Percentiles rank a stretch among this genome's conserved stretches.
Conservation (phyloP, 2,113 vertebrate species). For the Microtus pennsylvanicus region DNA sequence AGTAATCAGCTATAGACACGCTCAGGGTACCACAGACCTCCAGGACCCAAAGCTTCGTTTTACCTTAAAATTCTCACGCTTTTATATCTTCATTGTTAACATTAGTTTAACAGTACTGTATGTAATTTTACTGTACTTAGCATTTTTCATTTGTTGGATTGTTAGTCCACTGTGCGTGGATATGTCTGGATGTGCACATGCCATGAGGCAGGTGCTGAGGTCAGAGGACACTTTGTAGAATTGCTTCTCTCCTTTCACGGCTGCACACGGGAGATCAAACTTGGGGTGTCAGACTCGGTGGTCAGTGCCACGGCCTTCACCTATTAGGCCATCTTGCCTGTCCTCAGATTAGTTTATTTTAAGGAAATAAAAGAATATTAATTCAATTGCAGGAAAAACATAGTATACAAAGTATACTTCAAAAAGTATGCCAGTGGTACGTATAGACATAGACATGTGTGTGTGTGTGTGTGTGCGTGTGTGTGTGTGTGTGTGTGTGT, state of each 20-base stretch:
- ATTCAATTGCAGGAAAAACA: not conserved
- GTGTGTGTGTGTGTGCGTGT: too few species aligned
- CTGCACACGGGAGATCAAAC: not conserved
- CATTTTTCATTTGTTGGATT: not conserved
- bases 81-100: not conserved
- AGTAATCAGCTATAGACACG: not conserved
- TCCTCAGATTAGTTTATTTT: not conserved
- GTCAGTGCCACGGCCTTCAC: not conserved
- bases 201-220: too few species aligned
- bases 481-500: too few species aligned
- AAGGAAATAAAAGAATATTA: not conserved
- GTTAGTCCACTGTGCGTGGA: not conserved
- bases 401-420: not conserved
- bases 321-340: not conserved
- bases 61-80: not conserved
- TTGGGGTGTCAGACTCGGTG: not conserved
- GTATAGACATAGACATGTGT: too few species aligned
- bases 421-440: not conserved
- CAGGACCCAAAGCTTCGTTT: not conserved
- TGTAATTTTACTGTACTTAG: not conserved
- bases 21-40: not conserved
- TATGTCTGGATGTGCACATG: too few species aligned
- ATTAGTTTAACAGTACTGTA: not conserved
- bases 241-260: too few species aligned
- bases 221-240: not conserved